These are phyloP conservation scores for Ciconia boyciana DNA, from an alignment of 2,113 vertebrate genomes.

Conservation along the genomic window DNA sequence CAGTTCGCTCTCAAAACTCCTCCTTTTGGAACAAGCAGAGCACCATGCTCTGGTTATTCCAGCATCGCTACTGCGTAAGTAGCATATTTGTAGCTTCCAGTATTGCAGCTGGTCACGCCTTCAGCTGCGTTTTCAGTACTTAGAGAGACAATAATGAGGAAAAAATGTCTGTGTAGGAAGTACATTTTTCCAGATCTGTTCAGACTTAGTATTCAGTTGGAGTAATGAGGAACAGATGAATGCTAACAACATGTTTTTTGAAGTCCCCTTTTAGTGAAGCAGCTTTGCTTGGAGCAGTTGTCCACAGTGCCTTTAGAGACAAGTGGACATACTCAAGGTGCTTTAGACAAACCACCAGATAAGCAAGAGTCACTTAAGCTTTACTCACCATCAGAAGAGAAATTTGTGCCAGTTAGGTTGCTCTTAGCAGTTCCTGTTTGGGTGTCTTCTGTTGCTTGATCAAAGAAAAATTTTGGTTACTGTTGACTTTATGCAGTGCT, in stretches of 20 bases:
- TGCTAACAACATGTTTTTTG: background rate
- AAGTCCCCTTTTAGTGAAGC: background rate
- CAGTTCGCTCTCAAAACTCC: background rate
- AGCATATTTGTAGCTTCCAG: background rate
- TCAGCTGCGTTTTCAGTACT: constrained; percentile 9
- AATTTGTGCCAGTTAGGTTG: background rate
- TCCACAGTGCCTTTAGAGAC: background rate
- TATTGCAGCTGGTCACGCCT: background rate
- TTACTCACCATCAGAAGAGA: background rate
- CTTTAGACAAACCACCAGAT: background rate
- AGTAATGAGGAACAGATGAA: constrained; percentile 8
- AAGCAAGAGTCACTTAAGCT: background rate
- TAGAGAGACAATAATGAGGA: background rate
- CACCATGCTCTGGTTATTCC: background rate
- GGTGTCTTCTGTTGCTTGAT: background rate
- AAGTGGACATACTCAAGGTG: background rate
- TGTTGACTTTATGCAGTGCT: background rate
- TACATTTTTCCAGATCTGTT: constrained; percentile 3
- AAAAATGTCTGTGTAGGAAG: constrained; percentile 32
- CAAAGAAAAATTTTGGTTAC: background rate
- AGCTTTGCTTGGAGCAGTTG: background rate
- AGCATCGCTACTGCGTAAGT: background rate
- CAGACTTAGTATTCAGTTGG: background rate
- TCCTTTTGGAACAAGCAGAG: background rate
- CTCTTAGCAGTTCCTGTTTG: background rate